Evolutionary conservation across 2,113 vertebrate genomes (phyloP).

Genomic region (Myotis davidii): DNA sequence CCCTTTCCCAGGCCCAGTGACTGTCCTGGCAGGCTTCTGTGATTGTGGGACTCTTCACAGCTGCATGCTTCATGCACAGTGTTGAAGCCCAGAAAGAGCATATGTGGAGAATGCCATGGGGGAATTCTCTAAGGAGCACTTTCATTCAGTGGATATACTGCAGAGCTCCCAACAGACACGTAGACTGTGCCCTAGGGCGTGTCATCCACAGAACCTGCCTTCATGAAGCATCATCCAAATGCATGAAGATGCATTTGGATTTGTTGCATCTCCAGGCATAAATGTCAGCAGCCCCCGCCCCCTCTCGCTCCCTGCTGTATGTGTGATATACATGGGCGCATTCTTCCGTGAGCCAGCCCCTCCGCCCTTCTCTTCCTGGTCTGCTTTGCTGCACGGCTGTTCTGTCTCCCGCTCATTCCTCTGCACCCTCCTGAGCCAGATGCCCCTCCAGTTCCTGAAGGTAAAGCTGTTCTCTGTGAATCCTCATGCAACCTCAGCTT

Average conservation of each 20-base stretch:
- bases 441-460: conserved; percentile 38
- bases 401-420: background rate
- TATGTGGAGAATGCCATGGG: conserved; percentile 7
- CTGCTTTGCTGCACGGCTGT: conserved; percentile 43
- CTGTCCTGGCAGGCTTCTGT: conserved; percentile 7
- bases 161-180: background rate
- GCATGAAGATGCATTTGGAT: background rate
- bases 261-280: background rate
- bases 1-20: background rate
- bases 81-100: conserved; percentile 17
- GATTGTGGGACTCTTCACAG: conserved; percentile 22
- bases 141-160: background rate
- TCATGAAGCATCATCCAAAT: no score
- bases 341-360: background rate
- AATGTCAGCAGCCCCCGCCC: background rate
- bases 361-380: conserved; percentile 14
- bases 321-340: background rate
- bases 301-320: background rate
- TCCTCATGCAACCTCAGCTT: background rate
- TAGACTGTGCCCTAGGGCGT: background rate
- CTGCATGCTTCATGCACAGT: background rate
- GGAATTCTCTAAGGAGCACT: background rate
- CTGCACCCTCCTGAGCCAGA: background rate
- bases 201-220: background rate
- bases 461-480: conserved; percentile 51